Evolutionary conservation across 2,113 vertebrate genomes (phyloP).

Genomic region (Jacana jacana): DNA sequence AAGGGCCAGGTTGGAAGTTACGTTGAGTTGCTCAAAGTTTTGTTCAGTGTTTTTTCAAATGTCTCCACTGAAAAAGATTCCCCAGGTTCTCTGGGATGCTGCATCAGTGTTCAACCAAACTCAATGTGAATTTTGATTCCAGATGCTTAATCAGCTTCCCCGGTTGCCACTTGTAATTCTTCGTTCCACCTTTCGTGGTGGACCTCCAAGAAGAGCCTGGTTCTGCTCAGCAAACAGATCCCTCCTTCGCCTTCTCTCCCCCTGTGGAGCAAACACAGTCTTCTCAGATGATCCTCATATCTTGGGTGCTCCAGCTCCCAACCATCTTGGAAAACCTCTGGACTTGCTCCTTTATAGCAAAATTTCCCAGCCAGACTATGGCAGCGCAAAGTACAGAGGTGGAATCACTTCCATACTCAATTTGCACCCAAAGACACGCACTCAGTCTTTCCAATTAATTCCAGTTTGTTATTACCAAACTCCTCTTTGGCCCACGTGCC

Average conservation of each 20-base stretch:
- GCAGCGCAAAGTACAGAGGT: neutral
- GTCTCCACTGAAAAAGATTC: neutral
- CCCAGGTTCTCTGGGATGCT: neutral
- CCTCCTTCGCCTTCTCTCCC: neutral
- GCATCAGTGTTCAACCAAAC: neutral
- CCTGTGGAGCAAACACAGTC: rapidly evolving
- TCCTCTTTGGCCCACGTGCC: neutral
- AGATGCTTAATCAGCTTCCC: neutral
- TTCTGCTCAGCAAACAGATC: neutral
- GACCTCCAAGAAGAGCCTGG: neutral
- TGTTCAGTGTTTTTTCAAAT: neutral
- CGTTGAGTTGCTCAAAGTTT: neutral
- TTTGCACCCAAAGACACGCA: neutral
- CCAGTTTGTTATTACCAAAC: neutral
- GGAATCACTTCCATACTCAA: neutral
- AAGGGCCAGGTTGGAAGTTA: neutral
- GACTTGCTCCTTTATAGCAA: neutral
- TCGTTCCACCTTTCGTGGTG: neutral
- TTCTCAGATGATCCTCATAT: neutral
- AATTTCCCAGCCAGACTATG: neutral
- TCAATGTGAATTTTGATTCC: neutral
- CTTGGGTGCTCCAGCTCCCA: neutral
- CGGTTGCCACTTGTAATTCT: neutral
- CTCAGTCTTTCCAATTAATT: neutral
- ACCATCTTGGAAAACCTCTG: neutral